Percentiles rank a stretch among this genome's conserved stretches.
phyloP scores from a whole-genome alignment of 1,140 invertebrate genomes.

The Anthonomus grandis region DNA sequence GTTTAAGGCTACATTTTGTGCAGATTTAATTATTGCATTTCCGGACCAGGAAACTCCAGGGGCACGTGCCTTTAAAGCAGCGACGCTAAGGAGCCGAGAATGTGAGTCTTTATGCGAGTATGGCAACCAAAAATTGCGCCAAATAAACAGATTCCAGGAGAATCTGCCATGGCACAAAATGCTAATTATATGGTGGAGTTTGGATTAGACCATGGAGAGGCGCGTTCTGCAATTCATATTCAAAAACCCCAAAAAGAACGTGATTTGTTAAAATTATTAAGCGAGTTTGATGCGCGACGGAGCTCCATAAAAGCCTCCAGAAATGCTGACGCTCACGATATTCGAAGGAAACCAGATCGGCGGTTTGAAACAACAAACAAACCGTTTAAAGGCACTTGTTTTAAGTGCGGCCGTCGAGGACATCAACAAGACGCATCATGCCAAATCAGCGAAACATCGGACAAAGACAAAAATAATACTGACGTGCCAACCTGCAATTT shows the following conservation, averaged over 20 bases:
- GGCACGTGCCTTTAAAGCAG: no score
- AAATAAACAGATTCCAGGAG: background rate
- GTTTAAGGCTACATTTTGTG: no score
- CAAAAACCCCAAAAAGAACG: slow-evolving; percentile 9
- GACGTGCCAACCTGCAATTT: no score
- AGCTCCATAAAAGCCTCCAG: background rate
- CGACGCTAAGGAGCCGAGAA: slow-evolving; percentile 24
- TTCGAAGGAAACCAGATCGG: no score
- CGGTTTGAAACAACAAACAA: no score
- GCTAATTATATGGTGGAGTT: slow-evolving; percentile 24
- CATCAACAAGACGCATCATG: no score
- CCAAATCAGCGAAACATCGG: no score
- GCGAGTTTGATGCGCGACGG: slow-evolving; percentile 15
- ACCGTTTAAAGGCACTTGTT: no score
- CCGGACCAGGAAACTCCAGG: no score
- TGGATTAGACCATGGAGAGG: slow-evolving; percentile 22
- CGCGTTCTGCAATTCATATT: slow-evolving; percentile 7
- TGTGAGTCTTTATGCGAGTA: slow-evolving; percentile 25
- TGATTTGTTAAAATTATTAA: slow-evolving; percentile 14
- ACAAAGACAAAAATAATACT: background rate
- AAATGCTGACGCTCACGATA: no score
- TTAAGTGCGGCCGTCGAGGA: no score
- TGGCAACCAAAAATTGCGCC: slow-evolving; percentile 10
- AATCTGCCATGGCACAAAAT: slow-evolving; percentile 5
- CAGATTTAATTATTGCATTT: no score